Base-by-base conservation (phyloP, 2,888 invertebrate species). In the Hypercompe scribonia region DNA sequence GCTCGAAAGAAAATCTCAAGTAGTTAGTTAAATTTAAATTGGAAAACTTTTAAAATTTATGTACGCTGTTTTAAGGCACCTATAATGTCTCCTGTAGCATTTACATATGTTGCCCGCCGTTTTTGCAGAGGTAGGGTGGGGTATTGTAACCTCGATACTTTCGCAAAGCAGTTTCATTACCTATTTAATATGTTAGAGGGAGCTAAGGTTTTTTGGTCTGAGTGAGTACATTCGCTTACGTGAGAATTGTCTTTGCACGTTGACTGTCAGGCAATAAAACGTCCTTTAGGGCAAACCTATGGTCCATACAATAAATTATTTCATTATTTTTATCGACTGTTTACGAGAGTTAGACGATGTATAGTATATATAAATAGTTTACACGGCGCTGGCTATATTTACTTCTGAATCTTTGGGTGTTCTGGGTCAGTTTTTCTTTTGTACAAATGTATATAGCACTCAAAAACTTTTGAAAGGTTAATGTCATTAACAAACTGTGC, bases 1-100 rank as follows among this genome's bases (percentile, higher is more conserved):
- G 87, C 89, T 88, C 82, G 86, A 84, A 90, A 91, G 92, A 92
- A 92, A 93, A 92, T 91, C 90, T 91, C 87, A 90, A 93, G 90
- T 93, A 92, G 92, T 93, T 92, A 93, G 93, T 93, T 93, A 94
- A 93, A 94, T 94, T 94, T 91, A 94, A 94, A 94, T 94, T 94
- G 93, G 92, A 90, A 92, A 94, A 94, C 91, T 94, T 94, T 90
- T 87, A 79, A 90, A 94, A 94, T 94, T 94, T 93, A 94, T 93
- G 93, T 90, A 89, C 89, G 85, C 90, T 92, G 91, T 94, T 93
- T 90, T 91, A 92, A 92, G 90, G 86, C 90, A 85, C 87, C 91
- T 90, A 93, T 93, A 92, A 92, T 92, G 92, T 92, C 91, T 83
- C 85, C 84, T 87, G 84, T 86, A 86, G 88, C 86, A 86, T 86